phyloP scores from a whole-genome alignment of 2,113 vertebrate species.

The Glaucomys volans region DNA sequence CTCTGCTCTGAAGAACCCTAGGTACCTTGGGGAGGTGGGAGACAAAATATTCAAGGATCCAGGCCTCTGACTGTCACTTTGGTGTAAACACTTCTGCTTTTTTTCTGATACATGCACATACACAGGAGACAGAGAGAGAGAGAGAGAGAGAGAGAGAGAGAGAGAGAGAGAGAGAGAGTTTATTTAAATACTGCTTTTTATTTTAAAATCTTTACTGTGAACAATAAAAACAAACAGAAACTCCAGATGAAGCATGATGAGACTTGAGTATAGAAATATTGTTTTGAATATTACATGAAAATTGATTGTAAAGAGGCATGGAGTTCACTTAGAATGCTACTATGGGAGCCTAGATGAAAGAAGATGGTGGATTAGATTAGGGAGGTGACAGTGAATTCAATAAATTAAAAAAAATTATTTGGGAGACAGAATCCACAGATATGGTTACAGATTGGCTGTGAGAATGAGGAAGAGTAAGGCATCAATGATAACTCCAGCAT shows the following conservation, averaged over 20 bases:
- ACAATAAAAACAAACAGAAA: not conserved
- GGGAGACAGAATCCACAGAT: not conserved
- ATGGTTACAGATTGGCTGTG: not conserved
- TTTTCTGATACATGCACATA: not conserved
- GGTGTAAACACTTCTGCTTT: not conserved
- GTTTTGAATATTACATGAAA: not conserved
- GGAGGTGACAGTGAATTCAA: not conserved
- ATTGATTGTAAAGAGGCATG: not conserved
- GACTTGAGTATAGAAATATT: slow-evolving; percentile 38
- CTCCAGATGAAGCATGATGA: not conserved
- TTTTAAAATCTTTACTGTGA: not conserved
- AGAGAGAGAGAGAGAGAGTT: not conserved
- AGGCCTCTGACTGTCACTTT: not conserved
- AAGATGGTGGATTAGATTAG: not conserved
- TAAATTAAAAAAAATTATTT: not conserved
- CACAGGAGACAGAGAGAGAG: too few species aligned
- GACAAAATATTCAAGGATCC: not conserved
- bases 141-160: too few species aligned
- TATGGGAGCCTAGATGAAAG: not conserved
- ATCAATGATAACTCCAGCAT: not conserved
- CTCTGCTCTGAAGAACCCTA: not conserved
- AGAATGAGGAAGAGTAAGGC: not conserved
- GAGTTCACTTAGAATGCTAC: not conserved
- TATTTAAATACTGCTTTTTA: slow-evolving; percentile 51
- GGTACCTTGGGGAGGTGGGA: not conserved